Percentiles rank a stretch among this genome's conserved stretches.
phyloP scores from a whole-genome alignment of 2,888 invertebrate genomes.

The Monoplex corrugatus region DNA sequence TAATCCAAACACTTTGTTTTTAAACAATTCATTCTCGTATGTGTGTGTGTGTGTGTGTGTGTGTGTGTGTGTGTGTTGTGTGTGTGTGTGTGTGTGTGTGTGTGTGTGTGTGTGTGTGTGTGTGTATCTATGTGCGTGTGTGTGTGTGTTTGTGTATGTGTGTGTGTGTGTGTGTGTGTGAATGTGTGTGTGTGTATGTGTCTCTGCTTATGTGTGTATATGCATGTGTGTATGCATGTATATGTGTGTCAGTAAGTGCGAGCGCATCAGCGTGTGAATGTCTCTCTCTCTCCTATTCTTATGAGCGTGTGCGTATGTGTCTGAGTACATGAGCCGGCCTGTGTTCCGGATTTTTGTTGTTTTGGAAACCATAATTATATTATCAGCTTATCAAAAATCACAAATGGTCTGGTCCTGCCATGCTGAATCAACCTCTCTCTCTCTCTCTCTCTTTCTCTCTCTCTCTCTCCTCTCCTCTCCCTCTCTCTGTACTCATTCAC shows the following conservation, averaged over 20 bases:
- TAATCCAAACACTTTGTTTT: too few species aligned
- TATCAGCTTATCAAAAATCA: too few species aligned
- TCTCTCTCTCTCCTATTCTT: neutral
- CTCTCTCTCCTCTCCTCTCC: too few species aligned
- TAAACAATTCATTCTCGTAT: neutral
- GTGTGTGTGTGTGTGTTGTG: neutral
- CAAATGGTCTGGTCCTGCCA: too few species aligned
- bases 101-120: conserved; percentile 23
- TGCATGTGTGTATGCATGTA: neutral
- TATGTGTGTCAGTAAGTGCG: neutral
- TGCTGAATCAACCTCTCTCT: too few species aligned
- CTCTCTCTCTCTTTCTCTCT: too few species aligned
- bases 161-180: conserved; percentile 26
- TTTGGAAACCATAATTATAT: too few species aligned
- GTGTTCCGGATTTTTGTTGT: too few species aligned
- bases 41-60: conserved; percentile 9
- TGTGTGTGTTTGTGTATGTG: neutral
- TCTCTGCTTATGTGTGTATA: neutral
- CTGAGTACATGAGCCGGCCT: neutral
- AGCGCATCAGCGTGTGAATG: neutral
- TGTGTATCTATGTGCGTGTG: neutral
- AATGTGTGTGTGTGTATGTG: neutral
- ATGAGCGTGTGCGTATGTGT: conserved; percentile 8
- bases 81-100: conserved; percentile 4
- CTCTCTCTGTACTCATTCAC: too few species aligned